These are phyloP conservation scores for Oscarella lobularis DNA, from an alignment of 37 sponge, comb jelly and placozoan species.

Conservation along the genomic window DNA sequence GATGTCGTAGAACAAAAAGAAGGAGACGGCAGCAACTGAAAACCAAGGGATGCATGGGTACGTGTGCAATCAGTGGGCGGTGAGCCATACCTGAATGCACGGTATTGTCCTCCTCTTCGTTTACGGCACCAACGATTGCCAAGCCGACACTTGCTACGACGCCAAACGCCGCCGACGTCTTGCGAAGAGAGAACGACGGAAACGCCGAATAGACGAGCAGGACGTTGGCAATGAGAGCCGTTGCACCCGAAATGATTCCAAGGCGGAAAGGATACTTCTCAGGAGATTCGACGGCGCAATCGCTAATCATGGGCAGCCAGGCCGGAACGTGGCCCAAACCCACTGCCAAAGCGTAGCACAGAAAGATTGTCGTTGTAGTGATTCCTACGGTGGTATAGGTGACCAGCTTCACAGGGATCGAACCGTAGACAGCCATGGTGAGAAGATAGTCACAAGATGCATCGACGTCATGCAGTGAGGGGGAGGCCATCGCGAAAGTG, in stretches of 20 bases:
- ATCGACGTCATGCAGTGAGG: no score
- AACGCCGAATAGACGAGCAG: conserved; percentile 22
- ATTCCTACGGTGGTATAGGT: conserved; percentile 22
- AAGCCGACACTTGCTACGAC: conserved; percentile 21
- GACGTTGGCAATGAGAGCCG: conserved; percentile 21
- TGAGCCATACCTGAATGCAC: conserved; percentile 37
- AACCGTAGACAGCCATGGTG: conserved; percentile 23
- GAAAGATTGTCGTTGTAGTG: conserved; percentile 30
- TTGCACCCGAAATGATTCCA: conserved; percentile 41
- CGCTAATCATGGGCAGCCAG: conserved; percentile 80
- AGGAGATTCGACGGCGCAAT: conserved; percentile 59
- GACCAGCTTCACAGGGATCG: conserved; percentile 10
- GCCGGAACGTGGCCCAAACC: conserved; percentile 38
- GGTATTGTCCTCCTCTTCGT: conserved; percentile 33
- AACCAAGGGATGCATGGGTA: no score
- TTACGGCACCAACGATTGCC: conserved; percentile 42
- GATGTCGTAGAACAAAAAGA: neutral
- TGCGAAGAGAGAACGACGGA: conserved; percentile 19
- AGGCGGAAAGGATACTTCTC: conserved; percentile 60
- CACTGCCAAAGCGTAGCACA: conserved; percentile 64
- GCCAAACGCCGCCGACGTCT: conserved; percentile 21
- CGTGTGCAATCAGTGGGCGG: no score
- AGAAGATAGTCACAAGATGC: neutral
- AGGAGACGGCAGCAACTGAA: neutral
- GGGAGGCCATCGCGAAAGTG: no score